phyloP scores from a whole-genome alignment of 2,113 vertebrate genomes.

The Gadus macrocephalus region DNA sequence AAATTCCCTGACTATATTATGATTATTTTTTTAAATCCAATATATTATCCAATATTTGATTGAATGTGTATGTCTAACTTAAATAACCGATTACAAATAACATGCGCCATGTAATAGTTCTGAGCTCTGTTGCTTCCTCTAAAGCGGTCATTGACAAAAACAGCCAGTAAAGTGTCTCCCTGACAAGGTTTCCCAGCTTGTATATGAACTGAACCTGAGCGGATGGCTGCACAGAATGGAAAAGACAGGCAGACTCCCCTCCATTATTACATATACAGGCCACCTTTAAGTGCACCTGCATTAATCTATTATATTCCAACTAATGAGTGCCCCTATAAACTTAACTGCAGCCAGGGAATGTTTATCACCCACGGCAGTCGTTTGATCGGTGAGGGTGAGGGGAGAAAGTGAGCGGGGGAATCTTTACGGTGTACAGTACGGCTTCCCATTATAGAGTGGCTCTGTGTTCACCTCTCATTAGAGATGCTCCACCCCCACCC shows the following conservation, averaged over 20 bases:
- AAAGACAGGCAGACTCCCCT: conserved; percentile 62
- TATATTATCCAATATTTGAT: too few species aligned
- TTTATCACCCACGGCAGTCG: conserved; percentile 74
- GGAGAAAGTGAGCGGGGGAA: conserved; percentile 48
- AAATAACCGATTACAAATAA: too few species aligned
- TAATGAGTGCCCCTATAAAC: conserved; percentile 76
- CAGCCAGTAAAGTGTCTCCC: conserved; percentile 28
- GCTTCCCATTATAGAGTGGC: conserved; percentile 69
- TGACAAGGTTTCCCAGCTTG: conserved; percentile 23
- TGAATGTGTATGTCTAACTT: too few species aligned
- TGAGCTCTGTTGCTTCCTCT: conserved; percentile 18
- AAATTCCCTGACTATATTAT: too few species aligned
- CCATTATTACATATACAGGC: conserved; percentile 66
- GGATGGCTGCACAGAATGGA: conserved; percentile 46
- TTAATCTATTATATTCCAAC: conserved; percentile 78
- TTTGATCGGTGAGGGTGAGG: conserved; percentile 71
- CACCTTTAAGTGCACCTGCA: conserved; percentile 74
- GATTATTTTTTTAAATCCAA: too few species aligned
- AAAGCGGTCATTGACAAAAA: neutral
- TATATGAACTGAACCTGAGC: conserved; percentile 24
- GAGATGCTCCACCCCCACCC: conserved; percentile 50
- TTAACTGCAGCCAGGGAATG: conserved; percentile 79
- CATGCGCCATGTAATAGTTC: conserved; percentile 8
- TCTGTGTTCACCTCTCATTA: conserved; percentile 74
- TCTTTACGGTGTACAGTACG: conserved; percentile 79